These are phyloP conservation scores for Colostygia pectinataria DNA, from an alignment of 2,888 invertebrate genomes.

Conservation along the genomic window DNA sequence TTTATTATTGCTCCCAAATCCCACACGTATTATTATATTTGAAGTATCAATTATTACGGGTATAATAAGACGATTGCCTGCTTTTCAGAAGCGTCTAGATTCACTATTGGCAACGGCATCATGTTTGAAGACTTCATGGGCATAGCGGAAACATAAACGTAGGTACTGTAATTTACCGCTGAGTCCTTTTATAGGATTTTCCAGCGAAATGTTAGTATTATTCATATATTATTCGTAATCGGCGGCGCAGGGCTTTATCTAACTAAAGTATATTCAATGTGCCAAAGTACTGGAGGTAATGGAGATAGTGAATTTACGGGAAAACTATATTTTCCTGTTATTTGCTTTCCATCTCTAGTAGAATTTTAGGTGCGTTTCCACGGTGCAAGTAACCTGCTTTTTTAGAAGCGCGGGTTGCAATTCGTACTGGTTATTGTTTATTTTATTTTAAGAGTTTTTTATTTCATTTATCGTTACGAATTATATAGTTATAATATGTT, in stretches of 20 bases:
- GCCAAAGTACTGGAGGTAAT: slow-evolving; percentile 41
- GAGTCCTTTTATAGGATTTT: slow-evolving; percentile 20
- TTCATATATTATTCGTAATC: slow-evolving; percentile 20
- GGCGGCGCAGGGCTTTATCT: slow-evolving; percentile 49
- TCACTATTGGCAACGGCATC: slow-evolving; percentile 54
- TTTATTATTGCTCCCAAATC: too few species aligned
- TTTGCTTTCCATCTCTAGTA: background rate
- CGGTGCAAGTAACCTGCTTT: too few species aligned
- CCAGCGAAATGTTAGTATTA: slow-evolving; percentile 17
- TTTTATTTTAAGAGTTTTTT: too few species aligned
- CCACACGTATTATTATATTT: too few species aligned
- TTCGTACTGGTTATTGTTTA: too few species aligned
- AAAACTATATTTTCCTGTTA: slow-evolving; percentile 34
- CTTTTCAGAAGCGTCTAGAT: slow-evolving; percentile 9
- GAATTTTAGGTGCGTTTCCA: too few species aligned
- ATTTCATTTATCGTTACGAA: too few species aligned
- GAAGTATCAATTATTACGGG: background rate
- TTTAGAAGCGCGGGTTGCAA: too few species aligned
- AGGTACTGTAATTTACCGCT: slow-evolving; percentile 27
- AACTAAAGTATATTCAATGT: slow-evolving; percentile 39
- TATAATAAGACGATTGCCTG: background rate
- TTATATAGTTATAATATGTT: too few species aligned
- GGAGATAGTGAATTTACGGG: slow-evolving; percentile 49
- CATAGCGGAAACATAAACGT: slow-evolving; percentile 57
- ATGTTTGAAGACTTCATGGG: slow-evolving; percentile 44